Percentiles rank a stretch among this genome's conserved stretches.
These are phyloP conservation scores for Antheraea pernyi DNA, from an alignment of 1,140 invertebrate genomes.

Conservation along the genomic window DNA sequence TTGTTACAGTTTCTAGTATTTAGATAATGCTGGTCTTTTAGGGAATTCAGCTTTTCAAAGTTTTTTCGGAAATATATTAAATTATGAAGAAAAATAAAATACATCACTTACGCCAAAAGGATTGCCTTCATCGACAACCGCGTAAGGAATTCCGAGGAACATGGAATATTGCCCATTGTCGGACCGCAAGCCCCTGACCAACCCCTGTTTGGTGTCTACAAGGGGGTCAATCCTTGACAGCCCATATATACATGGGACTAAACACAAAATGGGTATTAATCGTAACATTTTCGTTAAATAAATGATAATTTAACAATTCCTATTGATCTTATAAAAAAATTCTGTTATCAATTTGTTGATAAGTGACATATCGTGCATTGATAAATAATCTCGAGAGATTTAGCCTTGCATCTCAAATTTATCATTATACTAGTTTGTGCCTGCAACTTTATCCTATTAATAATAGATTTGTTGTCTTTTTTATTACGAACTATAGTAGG, in stretches of 20 bases:
- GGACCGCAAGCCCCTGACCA: slow-evolving; percentile 35
- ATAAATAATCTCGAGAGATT: background rate
- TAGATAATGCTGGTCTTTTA: too few species aligned
- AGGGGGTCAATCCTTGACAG: slow-evolving; percentile 27
- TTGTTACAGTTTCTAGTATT: too few species aligned
- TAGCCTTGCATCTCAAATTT: background rate
- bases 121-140: slow-evolving; percentile 35
- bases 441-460: too few species aligned
- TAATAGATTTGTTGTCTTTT: too few species aligned
- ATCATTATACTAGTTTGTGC: too few species aligned
- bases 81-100: too few species aligned
- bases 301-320: background rate
- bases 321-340: background rate
- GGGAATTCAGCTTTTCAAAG: too few species aligned
- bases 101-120: slow-evolving; percentile 48
- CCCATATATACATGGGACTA: background rate
- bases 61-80: too few species aligned
- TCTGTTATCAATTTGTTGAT: background rate
- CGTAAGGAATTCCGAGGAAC: slow-evolving; percentile 50
- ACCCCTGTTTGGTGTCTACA: slow-evolving; percentile 35
- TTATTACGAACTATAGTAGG: too few species aligned
- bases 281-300: background rate
- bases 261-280: background rate
- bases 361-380: background rate
- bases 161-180: slow-evolving; percentile 42